Evolutionary conservation across 2,888 invertebrate species (phyloP).

Genomic region (Tipula helvola): DNA sequence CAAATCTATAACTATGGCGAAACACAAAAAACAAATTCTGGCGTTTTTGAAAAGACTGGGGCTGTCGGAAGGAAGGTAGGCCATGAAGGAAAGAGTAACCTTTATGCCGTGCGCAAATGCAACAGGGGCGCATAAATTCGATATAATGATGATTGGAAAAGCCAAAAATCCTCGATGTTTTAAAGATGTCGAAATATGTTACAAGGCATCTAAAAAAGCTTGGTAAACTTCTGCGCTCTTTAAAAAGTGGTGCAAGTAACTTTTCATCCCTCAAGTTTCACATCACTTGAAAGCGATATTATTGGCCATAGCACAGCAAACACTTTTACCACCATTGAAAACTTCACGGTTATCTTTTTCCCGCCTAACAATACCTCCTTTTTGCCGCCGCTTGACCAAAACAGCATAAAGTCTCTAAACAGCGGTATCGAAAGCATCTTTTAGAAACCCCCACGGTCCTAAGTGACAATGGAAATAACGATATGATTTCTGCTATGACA

Average conservation of each 20-base stretch:
- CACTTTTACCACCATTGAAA: neutral
- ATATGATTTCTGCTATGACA: no score
- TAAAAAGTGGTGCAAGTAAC: neutral
- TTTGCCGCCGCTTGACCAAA: neutral
- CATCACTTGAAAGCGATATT: neutral
- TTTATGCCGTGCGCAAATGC: no score
- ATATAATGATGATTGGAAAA: neutral
- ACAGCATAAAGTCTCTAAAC: neutral
- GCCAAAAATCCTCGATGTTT: neutral
- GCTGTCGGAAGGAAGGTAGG: no score
- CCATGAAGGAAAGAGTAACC: no score
- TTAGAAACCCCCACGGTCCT: no score
- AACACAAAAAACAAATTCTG: no score
- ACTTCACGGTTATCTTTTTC: neutral
- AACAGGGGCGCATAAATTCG: neutral
- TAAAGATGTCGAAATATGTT: neutral
- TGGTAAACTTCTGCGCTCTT: neutral
- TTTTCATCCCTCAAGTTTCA: no score
- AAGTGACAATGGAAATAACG: no score
- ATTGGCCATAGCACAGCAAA: constrained; percentile 4
- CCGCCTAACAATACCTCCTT: neutral
- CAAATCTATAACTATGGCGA: no score
- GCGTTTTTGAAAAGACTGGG: no score
- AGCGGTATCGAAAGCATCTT: no score
- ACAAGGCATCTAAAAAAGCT: neutral